Conservation (phyloP, 2,113 vertebrate genomes). For the Terrapene triunguis region DNA sequence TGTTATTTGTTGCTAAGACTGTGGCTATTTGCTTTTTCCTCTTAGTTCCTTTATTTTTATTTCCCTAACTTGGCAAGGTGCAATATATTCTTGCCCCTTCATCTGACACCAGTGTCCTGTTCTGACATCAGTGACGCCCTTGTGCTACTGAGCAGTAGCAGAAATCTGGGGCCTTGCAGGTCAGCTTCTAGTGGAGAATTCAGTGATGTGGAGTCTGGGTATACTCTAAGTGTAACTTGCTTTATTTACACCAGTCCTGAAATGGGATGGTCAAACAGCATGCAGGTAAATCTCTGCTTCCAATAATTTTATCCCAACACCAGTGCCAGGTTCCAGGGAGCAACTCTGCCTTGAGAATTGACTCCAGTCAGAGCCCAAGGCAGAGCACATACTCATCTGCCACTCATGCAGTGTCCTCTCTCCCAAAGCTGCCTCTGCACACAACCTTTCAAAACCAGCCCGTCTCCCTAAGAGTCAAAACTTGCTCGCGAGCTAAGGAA, state of each 20-base stretch:
- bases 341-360: not conserved
- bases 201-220: not conserved
- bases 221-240: not conserved
- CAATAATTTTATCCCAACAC: not conserved
- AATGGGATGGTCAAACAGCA: not conserved
- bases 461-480: not conserved
- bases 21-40: not conserved
- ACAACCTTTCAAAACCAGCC: not conserved
- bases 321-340: not conserved
- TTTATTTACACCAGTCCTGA: not conserved
- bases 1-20: not conserved
- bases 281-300: not conserved
- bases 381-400: not conserved
- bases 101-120: not conserved
- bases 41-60: not conserved
- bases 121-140: not conserved
- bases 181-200: not conserved
- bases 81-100: not conserved
- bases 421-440: not conserved
- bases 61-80: not conserved
- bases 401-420: not conserved
- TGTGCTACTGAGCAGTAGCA: not conserved
- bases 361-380: not conserved
- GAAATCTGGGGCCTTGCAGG: not conserved
- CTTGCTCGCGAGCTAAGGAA: not conserved